These are phyloP conservation scores for Cricetomys ansorgei DNA, from an alignment of 2,113 vertebrate genomes.

Conservation along the genomic window DNA sequence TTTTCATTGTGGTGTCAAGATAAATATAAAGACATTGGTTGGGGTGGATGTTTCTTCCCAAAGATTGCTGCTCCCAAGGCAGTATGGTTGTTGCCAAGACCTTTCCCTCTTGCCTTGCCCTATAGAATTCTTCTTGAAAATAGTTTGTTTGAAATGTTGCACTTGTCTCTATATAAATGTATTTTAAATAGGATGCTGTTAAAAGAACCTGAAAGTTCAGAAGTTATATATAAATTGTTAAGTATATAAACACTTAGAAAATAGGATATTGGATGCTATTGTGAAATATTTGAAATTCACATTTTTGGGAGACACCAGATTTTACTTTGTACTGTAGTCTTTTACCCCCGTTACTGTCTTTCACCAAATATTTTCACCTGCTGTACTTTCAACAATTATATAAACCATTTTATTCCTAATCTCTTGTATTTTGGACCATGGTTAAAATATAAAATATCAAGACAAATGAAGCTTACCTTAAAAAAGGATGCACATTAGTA, in stretches of 20 bases:
- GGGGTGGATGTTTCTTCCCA: not conserved
- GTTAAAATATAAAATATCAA: not conserved
- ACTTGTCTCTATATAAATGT: not conserved
- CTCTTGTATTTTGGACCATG: not conserved
- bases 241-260: not conserved
- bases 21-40: not conserved
- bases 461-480: not conserved
- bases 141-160: not conserved
- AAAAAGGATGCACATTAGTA: not conserved
- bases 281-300: constrained; percentile 28
- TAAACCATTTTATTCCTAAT: not conserved
- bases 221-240: not conserved
- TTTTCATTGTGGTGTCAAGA: not conserved
- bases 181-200: not conserved
- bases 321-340: not conserved
- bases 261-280: not conserved
- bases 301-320: not conserved
- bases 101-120: not conserved
- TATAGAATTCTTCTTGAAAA: not conserved
- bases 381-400: not conserved
- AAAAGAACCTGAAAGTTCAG: not conserved
- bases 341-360: not conserved
- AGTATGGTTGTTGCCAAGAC: not conserved
- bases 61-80: not conserved
- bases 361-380: constrained; percentile 43